Evolutionary conservation across 2,888 invertebrate species (phyloP).

Genomic region (Eupithecia subumbrata): DNA sequence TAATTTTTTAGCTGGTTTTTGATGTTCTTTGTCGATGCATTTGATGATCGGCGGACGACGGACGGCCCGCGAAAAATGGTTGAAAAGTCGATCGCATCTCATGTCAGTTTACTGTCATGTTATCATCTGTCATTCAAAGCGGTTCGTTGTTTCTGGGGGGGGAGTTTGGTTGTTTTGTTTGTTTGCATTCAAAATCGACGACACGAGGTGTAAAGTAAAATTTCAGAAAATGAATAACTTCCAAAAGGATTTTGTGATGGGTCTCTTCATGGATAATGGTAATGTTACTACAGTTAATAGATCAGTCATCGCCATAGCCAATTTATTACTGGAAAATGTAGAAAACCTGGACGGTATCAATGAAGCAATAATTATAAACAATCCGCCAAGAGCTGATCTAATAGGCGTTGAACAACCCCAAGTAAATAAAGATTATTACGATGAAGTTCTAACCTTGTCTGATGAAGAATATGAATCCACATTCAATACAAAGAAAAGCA

Average conservation of each 20-base stretch:
- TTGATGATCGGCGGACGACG: too few relatives aligned
- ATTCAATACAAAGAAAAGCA: constrained; percentile 69
- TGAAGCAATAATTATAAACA: constrained; percentile 40
- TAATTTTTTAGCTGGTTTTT: too few relatives aligned
- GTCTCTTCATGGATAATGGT: constrained; percentile 71
- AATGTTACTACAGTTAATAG: constrained; percentile 66
- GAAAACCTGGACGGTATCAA: constrained; percentile 63
- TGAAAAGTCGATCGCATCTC: too few relatives aligned
- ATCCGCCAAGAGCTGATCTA: constrained; percentile 32
- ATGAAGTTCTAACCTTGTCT: constrained; percentile 60
- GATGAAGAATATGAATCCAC: constrained; percentile 64
- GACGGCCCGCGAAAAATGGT: too few relatives aligned
- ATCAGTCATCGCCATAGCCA: constrained; percentile 67
- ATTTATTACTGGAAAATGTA: constrained; percentile 68
- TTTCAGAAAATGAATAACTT: constrained; percentile 55
- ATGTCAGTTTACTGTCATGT: too few relatives aligned
- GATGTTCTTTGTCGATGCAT: too few relatives aligned
- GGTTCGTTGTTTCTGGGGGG: too few relatives aligned
- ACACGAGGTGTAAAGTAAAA: neutral
- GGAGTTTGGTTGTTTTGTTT: neutral
- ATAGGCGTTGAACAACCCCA: constrained; percentile 18
- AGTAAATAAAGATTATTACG: constrained; percentile 58
- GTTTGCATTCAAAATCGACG: neutral
- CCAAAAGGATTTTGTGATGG: constrained; percentile 69
- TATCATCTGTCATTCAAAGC: too few relatives aligned